A percentile compares a stretch with the other conserved stretches of the same genome.
phyloP scores from a whole-genome alignment of 2,113 vertebrate species.

The Enhydra lutris region DNA sequence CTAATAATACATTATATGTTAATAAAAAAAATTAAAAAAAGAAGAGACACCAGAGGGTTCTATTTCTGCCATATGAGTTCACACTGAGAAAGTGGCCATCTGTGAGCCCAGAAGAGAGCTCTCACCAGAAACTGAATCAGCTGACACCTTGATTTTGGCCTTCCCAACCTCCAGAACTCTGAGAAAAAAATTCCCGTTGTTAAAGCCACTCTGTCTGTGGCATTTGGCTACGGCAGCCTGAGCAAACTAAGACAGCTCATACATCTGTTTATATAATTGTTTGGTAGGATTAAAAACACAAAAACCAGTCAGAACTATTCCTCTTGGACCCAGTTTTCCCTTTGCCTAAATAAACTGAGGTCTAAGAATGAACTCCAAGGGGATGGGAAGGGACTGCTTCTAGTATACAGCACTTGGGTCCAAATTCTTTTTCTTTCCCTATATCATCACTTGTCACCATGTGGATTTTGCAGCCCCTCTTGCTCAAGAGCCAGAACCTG shows the following conservation, averaged over 20 bases:
- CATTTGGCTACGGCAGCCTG: neutral
- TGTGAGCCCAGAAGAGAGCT: neutral
- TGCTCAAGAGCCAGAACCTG: neutral
- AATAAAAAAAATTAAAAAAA: neutral
- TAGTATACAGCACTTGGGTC: neutral
- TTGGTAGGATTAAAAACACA: neutral
- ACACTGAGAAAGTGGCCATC: neutral
- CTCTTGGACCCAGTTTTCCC: neutral
- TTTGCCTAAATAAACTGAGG: neutral
- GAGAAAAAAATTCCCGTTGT: neutral
- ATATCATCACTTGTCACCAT: neutral
- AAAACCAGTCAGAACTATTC: neutral
- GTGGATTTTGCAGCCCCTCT: neutral
- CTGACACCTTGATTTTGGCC: neutral
- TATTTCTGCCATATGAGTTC: neutral
- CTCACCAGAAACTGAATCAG: neutral
- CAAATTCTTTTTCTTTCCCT: neutral
- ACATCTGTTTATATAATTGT: neutral
- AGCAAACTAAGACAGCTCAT: neutral
- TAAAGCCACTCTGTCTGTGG: neutral
- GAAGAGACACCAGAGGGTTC: neutral
- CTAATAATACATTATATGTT: too few relatives aligned
- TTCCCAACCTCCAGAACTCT: neutral
- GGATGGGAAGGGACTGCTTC: neutral
- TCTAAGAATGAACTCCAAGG: neutral